These are phyloP conservation scores for Huso huso DNA, from an alignment of 2,797 vertebrate genomes.

Conservation along the genomic window DNA sequence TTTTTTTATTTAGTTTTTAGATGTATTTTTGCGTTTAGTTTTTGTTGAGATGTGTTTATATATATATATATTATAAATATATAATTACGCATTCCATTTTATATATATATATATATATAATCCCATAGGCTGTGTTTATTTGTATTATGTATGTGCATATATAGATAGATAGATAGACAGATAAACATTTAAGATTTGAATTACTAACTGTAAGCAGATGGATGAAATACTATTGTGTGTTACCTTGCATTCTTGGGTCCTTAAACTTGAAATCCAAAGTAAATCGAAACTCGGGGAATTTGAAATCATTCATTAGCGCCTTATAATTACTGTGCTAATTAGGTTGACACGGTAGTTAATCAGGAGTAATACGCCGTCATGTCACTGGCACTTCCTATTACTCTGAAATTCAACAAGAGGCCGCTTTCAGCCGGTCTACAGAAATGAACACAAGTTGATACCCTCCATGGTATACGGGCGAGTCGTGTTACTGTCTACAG, in stretches of 20 bases:
- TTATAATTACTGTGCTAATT: conserved; percentile 89
- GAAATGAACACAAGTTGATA: conserved; percentile 37
- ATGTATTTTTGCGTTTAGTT: too few species aligned
- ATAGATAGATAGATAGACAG: conserved; percentile 1
- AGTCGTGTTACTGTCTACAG: conserved; percentile 26
- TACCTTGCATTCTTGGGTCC: conserved; percentile 34
- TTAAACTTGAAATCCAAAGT: conserved; percentile 53
- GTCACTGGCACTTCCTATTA: conserved; percentile 59
- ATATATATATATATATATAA: too few species aligned
- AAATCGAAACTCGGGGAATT: conserved; percentile 62
- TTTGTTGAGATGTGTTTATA: too few species aligned
- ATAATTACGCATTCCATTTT: too few species aligned
- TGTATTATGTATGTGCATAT: neutral
- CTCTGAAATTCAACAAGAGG: conserved; percentile 57
- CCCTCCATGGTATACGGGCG: conserved; percentile 26
- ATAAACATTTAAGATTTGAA: neutral
- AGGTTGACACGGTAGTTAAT: conserved; percentile 76
- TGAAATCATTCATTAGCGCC: conserved; percentile 79
- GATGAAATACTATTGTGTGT: neutral
- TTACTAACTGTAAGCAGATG: too few species aligned
- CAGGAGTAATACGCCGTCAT: conserved; percentile 61
- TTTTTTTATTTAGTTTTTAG: too few species aligned
- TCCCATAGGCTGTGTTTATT: too few species aligned
- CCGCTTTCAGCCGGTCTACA: conserved; percentile 42
- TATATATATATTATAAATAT: too few species aligned